These are phyloP conservation scores for Drosophila mojavensis DNA, from an alignment of 1,140 invertebrate species.

Conservation along the genomic window DNA sequence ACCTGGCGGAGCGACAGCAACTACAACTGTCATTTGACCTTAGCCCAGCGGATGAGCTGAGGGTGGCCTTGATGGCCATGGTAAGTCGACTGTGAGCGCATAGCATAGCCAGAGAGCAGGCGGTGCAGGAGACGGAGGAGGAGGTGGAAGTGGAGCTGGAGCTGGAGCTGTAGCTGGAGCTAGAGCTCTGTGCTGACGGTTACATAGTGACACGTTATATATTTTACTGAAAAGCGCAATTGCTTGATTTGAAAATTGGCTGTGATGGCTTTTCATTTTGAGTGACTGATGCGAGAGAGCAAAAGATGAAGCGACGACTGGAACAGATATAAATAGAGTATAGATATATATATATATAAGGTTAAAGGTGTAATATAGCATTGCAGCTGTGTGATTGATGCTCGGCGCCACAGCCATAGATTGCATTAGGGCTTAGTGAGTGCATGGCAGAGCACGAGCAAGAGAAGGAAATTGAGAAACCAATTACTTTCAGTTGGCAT, in stretches of 20 bases:
- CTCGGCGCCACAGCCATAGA: conserved; percentile 6
- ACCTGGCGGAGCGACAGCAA: conserved; percentile 62
- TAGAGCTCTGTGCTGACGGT: conserved; percentile 23
- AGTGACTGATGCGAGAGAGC: conserved; percentile 45
- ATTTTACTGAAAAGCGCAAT: conserved; percentile 71
- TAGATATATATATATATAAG: too few species aligned
- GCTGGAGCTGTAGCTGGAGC: background rate
- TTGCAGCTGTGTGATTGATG: conserved; percentile 43
- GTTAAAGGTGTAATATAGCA: conserved; percentile 21
- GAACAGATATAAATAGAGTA: background rate
- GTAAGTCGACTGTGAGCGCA: background rate
- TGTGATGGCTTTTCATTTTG: conserved; percentile 60
- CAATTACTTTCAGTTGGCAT: conserved; percentile 7
- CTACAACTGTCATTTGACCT: conserved; percentile 80
- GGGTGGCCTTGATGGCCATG: background rate
- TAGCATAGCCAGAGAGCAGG: background rate
- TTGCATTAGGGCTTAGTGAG: conserved; percentile 20
- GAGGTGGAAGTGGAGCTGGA: background rate
- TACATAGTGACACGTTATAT: conserved; percentile 68
- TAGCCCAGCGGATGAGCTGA: conserved; percentile 40
- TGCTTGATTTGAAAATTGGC: conserved; percentile 79
- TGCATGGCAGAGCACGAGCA: background rate
- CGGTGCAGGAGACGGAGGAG: background rate
- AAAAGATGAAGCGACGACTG: background rate
- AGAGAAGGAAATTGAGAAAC: background rate